Conservation (phyloP, 1,140 invertebrate genomes). For the Drosophila takahashii region DNA sequence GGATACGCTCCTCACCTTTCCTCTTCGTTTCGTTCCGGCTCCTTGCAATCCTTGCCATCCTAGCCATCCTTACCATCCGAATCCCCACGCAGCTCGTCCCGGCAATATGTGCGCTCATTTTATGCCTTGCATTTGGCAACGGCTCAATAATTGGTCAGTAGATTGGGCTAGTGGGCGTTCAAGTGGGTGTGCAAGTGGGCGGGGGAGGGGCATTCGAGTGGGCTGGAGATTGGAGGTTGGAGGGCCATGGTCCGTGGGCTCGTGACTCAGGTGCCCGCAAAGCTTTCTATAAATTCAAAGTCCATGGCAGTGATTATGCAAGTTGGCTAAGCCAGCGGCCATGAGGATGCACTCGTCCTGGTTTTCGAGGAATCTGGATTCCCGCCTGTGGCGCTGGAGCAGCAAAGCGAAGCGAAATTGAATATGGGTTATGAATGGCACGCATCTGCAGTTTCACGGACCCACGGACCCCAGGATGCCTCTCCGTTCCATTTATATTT, state of each 20-base stretch:
- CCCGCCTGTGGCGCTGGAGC: constrained; percentile 48
- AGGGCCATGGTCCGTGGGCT: constrained; percentile 3
- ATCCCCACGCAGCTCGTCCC: constrained; percentile 33
- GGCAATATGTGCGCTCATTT: constrained; percentile 74
- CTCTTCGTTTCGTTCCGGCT: not conserved
- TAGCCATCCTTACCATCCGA: constrained; percentile 22
- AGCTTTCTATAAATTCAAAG: constrained; percentile 77
- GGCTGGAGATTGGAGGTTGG: not conserved
- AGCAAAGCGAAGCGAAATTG: constrained; percentile 75
- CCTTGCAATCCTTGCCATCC: constrained; percentile 11
- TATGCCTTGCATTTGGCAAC: constrained; percentile 74
- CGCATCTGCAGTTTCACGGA: constrained; percentile 24
- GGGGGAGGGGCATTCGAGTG: not conserved
- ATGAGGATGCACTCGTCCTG: constrained; percentile 13
- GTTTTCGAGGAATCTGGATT: constrained; percentile 1
- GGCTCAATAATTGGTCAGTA: constrained; percentile 74
- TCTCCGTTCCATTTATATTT: constrained; percentile 20
- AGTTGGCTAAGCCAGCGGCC: constrained; percentile 44
- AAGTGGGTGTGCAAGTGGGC: not conserved
- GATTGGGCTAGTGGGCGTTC: constrained; percentile 28
- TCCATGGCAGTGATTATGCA: constrained; percentile 75
- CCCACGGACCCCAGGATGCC: not conserved
- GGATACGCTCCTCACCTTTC: constrained; percentile 3
- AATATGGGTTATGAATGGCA: constrained; percentile 73
- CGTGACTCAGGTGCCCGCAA: constrained; percentile 71